Percentiles rank a stretch among this genome's conserved stretches.
Conservation (phyloP, 1,140 invertebrate genomes). For the Stegodyphus dumicola region DNA sequence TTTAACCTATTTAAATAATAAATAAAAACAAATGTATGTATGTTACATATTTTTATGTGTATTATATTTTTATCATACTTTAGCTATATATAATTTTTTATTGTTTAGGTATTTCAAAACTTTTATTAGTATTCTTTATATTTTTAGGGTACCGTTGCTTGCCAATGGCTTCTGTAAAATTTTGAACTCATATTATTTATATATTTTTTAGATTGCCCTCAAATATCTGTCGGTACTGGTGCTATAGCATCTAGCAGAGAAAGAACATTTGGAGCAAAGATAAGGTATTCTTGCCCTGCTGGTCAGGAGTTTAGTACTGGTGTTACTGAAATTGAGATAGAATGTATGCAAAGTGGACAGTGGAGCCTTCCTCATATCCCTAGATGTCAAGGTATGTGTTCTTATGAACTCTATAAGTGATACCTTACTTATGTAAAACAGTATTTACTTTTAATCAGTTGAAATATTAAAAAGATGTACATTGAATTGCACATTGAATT, state of each 20-base stretch:
- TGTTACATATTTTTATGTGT: too few species aligned
- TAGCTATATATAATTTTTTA: neutral
- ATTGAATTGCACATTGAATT: too few species aligned
- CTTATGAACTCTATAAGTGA: neutral
- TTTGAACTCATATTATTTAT: slow-evolving; percentile 12
- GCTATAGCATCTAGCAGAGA: slow-evolving; percentile 90
- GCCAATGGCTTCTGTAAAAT: neutral
- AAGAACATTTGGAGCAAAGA: slow-evolving; percentile 89
- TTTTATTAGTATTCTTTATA: neutral
- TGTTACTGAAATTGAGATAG: slow-evolving; percentile 82
- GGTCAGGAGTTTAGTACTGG: slow-evolving; percentile 96
- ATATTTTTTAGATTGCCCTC: slow-evolving; percentile 81
- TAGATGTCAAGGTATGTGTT: slow-evolving; percentile 83
- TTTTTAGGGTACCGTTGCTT: neutral
- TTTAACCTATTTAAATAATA: too few species aligned
- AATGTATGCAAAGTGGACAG: slow-evolving; percentile 88
- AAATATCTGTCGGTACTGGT: slow-evolving; percentile 83
- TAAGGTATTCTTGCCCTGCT: slow-evolving; percentile 90
- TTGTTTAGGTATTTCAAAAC: neutral
- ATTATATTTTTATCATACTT: too few species aligned
- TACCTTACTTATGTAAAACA: too few species aligned
- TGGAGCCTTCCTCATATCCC: slow-evolving; percentile 95
- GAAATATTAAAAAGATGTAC: too few species aligned
- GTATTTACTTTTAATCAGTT: too few species aligned
- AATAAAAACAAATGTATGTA: too few species aligned